Evolutionary conservation across 2,888 invertebrate genomes (phyloP), one percentile per base, ranked within the genome.

Genomic region (Watsonalla binaria): DNA sequence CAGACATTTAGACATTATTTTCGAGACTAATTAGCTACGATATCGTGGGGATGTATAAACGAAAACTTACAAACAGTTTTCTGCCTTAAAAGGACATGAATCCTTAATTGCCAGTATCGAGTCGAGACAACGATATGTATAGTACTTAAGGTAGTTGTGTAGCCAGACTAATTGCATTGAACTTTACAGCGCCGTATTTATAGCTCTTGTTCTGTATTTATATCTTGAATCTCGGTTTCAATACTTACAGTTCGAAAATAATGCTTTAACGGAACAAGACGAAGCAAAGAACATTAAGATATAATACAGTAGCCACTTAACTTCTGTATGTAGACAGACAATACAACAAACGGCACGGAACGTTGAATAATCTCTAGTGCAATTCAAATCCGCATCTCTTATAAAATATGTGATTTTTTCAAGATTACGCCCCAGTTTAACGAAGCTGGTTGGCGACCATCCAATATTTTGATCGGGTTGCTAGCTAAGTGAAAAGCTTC

Each of bases 381-480:
- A 72, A 68, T 70, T 59, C 64, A 59, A 14, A 46, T 8, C 56
- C 55, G 61, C 71, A 76, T 79, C 81, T 78, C 69, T 74, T 79
- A 81, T 78, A 82, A 81, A 84, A 82, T 84, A 11, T 11, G 11
- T 11, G 79, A 84, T 80, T 86, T 85, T 85, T 85, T 86, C 77
- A 75, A 82, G 80, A 79, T 77, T 72, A 74, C 77, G 88, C 82
- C 86, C 87, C 66, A 84, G 76, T 78, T 88, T 75, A 69, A 60
- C 66, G 63, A 56, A 67, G 65, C 74, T 68, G 75, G 76, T 84
- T 87, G 88, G 87, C 85, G 70, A 72, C 68, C 74, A 64, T 81
- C 87, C 87, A 86, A 85, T 75, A 74, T 76, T 75, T 69, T 72
- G 66, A 67, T 72, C 69, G 74, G 64, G 80, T 82, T 76, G 70